Percentiles rank a stretch among this genome's conserved stretches.
These are phyloP conservation scores for Ophraella communa DNA, from an alignment of 2,888 invertebrate species.

Conservation along the genomic window DNA sequence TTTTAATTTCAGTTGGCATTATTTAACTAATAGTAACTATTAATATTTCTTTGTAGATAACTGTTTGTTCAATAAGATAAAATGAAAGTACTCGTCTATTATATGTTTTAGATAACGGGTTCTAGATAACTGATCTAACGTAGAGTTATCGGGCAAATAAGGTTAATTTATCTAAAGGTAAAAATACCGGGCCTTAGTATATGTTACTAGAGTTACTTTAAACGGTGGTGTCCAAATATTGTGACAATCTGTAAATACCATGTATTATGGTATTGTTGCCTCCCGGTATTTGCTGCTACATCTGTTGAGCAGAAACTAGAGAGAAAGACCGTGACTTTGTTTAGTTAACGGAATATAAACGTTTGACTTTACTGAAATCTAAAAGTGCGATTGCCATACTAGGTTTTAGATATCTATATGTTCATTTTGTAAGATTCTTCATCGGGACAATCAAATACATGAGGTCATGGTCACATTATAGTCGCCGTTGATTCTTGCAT, in stretches of 20 bases:
- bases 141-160: no score
- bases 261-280: background rate
- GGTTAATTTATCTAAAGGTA: no score
- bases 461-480: constrained; percentile 33
- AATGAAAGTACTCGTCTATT: no score
- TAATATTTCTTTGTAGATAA: no score
- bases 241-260: no score
- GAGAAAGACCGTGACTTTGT: constrained; percentile 26
- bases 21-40: no score
- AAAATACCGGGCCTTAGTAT: no score
- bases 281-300: constrained; percentile 1
- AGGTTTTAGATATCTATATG: constrained; percentile 20
- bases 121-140: no score
- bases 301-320: background rate
- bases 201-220: no score
- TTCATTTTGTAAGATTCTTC: constrained; percentile 12
- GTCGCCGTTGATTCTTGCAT: constrained; percentile 4
- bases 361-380: constrained; percentile 31
- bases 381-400: constrained; percentile 27
- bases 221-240: background rate
- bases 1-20: no score
- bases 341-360: constrained; percentile 24
- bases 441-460: constrained; percentile 33
- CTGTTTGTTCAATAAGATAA: no score
- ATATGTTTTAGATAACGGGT: no score